phyloP scores from a whole-genome alignment of 2,113 vertebrate genomes.

The Labrus mixtus region DNA sequence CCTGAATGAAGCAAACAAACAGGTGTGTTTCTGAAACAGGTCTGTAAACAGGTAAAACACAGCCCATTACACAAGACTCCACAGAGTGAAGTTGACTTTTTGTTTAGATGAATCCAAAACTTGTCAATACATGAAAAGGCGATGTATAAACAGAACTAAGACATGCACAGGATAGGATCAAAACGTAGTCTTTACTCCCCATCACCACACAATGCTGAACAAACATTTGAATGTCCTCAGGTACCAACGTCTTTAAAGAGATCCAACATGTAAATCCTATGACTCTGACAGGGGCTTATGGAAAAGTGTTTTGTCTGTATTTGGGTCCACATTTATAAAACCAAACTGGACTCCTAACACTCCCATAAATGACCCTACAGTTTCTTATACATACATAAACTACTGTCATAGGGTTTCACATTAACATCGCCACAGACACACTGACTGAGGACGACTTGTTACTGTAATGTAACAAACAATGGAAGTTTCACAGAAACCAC shows the following conservation, averaged over 20 bases:
- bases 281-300: not conserved
- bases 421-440: constrained; percentile 31
- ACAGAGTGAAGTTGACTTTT: not conserved
- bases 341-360: not conserved
- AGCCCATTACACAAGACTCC: too few species aligned
- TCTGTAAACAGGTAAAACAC: too few species aligned
- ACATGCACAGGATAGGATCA: not conserved
- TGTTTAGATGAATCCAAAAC: not conserved
- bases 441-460: constrained; percentile 65
- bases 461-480: constrained; percentile 86
- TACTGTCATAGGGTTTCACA: constrained; percentile 3
- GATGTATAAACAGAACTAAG: not conserved
- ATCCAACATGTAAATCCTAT: constrained; percentile 16
- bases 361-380: not conserved
- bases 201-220: not conserved
- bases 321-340: not conserved
- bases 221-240: constrained; percentile 24
- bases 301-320: not conserved
- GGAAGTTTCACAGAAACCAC: constrained; percentile 95
- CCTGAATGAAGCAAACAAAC: too few species aligned
- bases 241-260: constrained; percentile 3
- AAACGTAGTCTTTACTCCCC: not conserved
- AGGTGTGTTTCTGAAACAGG: too few species aligned
- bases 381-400: not conserved
- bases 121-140: not conserved